Evolutionary conservation across 2,888 invertebrate species (phyloP).

Genomic region (Drosophila subquinaria): DNA sequence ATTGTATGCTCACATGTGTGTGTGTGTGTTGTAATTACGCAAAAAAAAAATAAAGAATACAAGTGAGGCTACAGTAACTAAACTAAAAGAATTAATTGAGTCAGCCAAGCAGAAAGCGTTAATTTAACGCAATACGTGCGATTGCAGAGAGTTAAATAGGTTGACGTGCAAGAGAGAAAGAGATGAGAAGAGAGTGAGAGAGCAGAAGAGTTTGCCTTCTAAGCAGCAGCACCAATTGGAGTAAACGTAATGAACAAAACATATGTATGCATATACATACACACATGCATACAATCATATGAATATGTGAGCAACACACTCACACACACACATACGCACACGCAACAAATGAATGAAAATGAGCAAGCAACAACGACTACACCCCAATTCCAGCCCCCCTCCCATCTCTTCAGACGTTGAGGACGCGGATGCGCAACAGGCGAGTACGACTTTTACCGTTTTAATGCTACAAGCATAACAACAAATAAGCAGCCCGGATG

Average conservation of each 20-base stretch:
- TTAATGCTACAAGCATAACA: slow-evolving; percentile 37
- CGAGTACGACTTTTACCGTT: slow-evolving; percentile 63
- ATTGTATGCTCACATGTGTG: slow-evolving; percentile 13
- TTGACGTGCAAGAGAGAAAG: slow-evolving; percentile 22
- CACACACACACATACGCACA: slow-evolving; percentile 40
- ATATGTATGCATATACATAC: slow-evolving; percentile 35
- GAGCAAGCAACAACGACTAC: slow-evolving; percentile 59
- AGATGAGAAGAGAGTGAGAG: slow-evolving; percentile 19
- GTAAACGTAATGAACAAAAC: slow-evolving; percentile 57
- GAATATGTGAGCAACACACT: slow-evolving; percentile 17
- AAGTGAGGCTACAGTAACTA: slow-evolving; percentile 48
- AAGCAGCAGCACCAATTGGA: slow-evolving; percentile 56
- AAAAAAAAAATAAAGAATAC: slow-evolving; percentile 40
- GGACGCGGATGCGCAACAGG: slow-evolving; percentile 68
- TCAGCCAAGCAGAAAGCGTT: slow-evolving; percentile 78
- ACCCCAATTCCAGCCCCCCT: slow-evolving; percentile 61
- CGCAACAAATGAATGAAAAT: slow-evolving; percentile 77
- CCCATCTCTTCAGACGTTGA: slow-evolving; percentile 10
- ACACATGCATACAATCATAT: slow-evolving; percentile 12
- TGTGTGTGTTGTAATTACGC: slow-evolving; percentile 55
- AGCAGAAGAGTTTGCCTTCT: slow-evolving; percentile 45
- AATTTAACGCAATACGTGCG: slow-evolving; percentile 63
- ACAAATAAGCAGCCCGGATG: slow-evolving; percentile 24
- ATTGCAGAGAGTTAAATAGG: slow-evolving; percentile 37
- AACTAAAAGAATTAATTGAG: slow-evolving; percentile 76